Evolutionary conservation across 2,888 invertebrate species (phyloP), one percentile per base, ranked within the genome.

Genomic region (Aporophyla nigra): DNA sequence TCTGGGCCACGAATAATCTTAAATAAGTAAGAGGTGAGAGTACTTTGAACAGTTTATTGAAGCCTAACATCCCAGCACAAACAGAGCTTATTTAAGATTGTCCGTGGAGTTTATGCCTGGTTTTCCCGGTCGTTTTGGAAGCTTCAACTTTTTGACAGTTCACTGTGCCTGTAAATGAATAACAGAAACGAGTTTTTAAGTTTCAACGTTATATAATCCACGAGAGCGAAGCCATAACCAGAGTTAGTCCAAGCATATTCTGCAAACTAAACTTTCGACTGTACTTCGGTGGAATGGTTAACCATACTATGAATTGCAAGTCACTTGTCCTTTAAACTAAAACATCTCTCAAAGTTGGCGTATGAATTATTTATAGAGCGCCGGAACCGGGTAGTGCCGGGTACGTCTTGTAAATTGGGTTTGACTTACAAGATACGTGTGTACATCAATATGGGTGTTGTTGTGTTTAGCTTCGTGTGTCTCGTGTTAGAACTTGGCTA

Each of bases 301-400:
- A 68, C 71, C 86, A 63, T 72, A 63, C 74, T 67, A 76, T 76
- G 77, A 82, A 86, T 82, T 71, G 77, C 68, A 86, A 82, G 77
- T 69, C 56, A 68, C 46, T 61, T 69, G 86, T 82, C 83, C 77
- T 71, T 65, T 82, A 86, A 82, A 82, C 86, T 82, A 82, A 59
- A 76, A 49, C 85, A 54, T 82, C 83, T 71, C 70, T 76, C 63
- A 53, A 77, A 76, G 86, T 86, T 86, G 53, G 85, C 56, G 71
- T 82, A 82, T 82, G 82, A 82, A 82, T 82, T 82, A 82, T 82
- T 86, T 86, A 86, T 82, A 82, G 71, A 83, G 68, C 61, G 65
- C 83, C 53, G 51, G 54, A 69, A 66, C 76, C 66, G 70, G 67
- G 53, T 74, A 51, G 74, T n/a, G 53, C 10, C 33, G 54, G 54